Base-by-base conservation (phyloP, 2,113 vertebrate species). In the Petaurus breviceps region DNA sequence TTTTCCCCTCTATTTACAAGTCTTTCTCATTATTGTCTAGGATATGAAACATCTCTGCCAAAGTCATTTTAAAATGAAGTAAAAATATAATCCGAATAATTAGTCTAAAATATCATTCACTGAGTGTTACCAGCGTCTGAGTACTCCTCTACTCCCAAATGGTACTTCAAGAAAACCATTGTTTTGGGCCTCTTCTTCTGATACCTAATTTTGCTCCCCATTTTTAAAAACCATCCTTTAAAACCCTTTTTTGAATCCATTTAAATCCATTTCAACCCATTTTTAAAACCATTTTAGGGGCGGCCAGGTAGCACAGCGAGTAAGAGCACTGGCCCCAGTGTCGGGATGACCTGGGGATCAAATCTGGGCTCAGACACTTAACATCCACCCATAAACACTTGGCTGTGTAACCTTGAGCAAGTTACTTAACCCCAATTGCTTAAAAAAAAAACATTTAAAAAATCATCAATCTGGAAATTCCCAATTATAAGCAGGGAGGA, bases 1-100 rank as follows among this genome's bases (percentile, higher is more conserved):
- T 96, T 95, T 94, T 90, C 77, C 52, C 94, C 90, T 90, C 84
- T 92, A 89, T 68, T 94, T 89, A 90, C 68, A 94, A 96, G 57
- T 61, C 19, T 89, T 93, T 55, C 89, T 97, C 61, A 94, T 89
- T 90, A 12, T 55, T 49, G 94, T 93, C 95, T 91, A 95, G 91
- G 92, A 91, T 93, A 57, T 93, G 93, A 97, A 90, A 53, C 57
- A 92, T 92, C 89, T 94, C 53, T 84, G 28, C 47, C 4, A 46
- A 95, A 95, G 94, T 77, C 37, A 92, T 1, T 53, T 68, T 96
- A 91, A 95, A 53, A 97, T 90, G 89, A 95, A 84, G 90, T 51
- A 90, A 8, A 57, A 94, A 96, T 95, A 95, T 50, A 37, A 2
- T 52, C 22, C 94, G 3, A 46, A 50, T 25, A 5, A 92, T 46